Evolutionary conservation across 2,113 vertebrate species (phyloP).

Genomic region (Archocentrus centrarchus): DNA sequence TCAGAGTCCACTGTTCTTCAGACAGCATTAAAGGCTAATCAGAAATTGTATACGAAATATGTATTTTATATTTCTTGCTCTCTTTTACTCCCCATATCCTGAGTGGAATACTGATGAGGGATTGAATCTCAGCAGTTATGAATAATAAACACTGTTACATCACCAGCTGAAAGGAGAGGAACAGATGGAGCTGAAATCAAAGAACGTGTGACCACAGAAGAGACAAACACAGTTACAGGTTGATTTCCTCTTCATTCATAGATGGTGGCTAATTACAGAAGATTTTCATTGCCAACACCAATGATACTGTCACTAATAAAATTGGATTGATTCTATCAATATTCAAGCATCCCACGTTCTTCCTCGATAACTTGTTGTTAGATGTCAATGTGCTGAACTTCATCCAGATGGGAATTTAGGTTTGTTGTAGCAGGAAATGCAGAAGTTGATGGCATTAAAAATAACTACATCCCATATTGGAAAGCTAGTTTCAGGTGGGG

Average conservation of each 20-base stretch:
- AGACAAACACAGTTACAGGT: not conserved
- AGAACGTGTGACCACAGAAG: slow-evolving; percentile 1
- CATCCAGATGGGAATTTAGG: not conserved
- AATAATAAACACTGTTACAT: slow-evolving; percentile 66
- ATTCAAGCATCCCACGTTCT: not conserved
- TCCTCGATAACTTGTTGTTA: not conserved
- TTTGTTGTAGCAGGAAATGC: not conserved
- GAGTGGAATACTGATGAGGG: slow-evolving; percentile 57
- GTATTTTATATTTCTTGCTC: slow-evolving; percentile 8
- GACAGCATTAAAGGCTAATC: not conserved
- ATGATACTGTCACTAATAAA: not conserved
- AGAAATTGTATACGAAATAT: slow-evolving; percentile 9
- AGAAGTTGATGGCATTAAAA: not conserved
- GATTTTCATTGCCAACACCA: not conserved
- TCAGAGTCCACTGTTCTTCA: not conserved
- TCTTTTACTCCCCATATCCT: slow-evolving; percentile 15
- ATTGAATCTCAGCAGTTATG: slow-evolving; percentile 50
- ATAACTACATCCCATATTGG: not conserved
- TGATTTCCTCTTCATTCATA: not conserved
- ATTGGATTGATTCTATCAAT: not conserved
- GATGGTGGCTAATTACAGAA: not conserved
- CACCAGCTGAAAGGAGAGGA: slow-evolving; percentile 28
- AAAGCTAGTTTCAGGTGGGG: not conserved
- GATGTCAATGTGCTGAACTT: not conserved
- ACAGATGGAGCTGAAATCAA: slow-evolving; percentile 37